Evolutionary conservation across 2,113 vertebrate genomes (phyloP).

Genomic region (Phocoena sinus): DNA sequence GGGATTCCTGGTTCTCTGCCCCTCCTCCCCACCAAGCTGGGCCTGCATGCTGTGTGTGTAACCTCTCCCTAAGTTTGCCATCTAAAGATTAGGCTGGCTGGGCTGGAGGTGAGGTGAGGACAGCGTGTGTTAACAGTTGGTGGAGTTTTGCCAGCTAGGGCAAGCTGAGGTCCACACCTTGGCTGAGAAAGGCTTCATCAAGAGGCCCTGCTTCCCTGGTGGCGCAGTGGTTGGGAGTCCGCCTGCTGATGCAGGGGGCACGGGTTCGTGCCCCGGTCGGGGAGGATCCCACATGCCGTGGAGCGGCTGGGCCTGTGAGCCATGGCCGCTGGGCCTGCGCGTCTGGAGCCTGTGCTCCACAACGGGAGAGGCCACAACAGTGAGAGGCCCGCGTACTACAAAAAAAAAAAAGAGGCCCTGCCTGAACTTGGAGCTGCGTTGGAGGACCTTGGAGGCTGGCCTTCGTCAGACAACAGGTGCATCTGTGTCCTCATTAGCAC

Average conservation of each 20-base stretch:
- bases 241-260: too few relatives aligned
- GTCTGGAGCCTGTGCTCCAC: too few relatives aligned
- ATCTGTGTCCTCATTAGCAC: accelerated
- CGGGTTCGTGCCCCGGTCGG: too few relatives aligned
- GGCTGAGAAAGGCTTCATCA: not conserved
- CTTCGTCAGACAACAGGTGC: accelerated
- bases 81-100: not conserved
- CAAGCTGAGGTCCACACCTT: not conserved
- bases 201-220: not conserved
- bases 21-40: not conserved
- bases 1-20: too few relatives aligned
- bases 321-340: too few relatives aligned
- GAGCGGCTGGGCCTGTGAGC: too few relatives aligned
- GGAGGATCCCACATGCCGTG: too few relatives aligned
- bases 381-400: too few relatives aligned
- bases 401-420: not conserved
- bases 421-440: not conserved
- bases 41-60: not conserved
- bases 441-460: not conserved
- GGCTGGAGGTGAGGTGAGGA: not conserved
- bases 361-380: too few relatives aligned
- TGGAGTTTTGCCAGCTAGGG: not conserved
- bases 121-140: not conserved
- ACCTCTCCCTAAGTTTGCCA: not conserved
- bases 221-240: too few relatives aligned